These are phyloP conservation scores for Habropoda laboriosa DNA, from an alignment of 1,140 invertebrate species.

Conservation along the genomic window DNA sequence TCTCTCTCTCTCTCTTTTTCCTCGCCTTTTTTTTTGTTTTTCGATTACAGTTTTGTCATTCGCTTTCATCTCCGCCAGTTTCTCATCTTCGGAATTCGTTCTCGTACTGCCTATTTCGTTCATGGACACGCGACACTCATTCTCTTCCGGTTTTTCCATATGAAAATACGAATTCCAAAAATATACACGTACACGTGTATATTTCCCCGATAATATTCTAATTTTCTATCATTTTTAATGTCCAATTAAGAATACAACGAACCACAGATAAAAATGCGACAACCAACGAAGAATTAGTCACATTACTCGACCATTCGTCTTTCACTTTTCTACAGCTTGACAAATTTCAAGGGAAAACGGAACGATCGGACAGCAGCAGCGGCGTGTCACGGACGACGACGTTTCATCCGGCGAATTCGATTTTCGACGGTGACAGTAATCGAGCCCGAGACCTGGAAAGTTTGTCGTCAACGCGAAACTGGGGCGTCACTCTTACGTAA, in stretches of 20 bases:
- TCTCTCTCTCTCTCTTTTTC: not conserved
- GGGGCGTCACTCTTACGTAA: constrained; percentile 46
- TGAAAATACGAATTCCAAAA: not conserved
- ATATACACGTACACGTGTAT: not conserved
- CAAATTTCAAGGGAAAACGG: constrained; percentile 1
- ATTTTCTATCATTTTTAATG: no score
- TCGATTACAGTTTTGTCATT: not conserved
- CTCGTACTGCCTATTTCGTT: not conserved
- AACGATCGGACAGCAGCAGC: constrained; percentile 11
- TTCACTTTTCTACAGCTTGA: not conserved
- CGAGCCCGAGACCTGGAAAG: constrained; percentile 17
- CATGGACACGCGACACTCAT: no score
- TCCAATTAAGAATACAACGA: not conserved
- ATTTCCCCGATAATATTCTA: no score
- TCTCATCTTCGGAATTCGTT: not conserved
- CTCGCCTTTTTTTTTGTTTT: not conserved
- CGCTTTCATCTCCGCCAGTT: not conserved
- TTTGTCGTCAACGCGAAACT: constrained; percentile 26
- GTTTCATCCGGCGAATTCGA: constrained; percentile 29
- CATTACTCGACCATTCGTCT: not conserved
- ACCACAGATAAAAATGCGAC: not conserved
- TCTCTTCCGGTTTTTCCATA: not conserved
- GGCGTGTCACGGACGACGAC: constrained; percentile 11
- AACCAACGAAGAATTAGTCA: not conserved
- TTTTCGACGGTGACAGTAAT: constrained; percentile 38